Evolutionary conservation across 2,888 invertebrate species (phyloP).

Genomic region (Ennomos fuscantarius): DNA sequence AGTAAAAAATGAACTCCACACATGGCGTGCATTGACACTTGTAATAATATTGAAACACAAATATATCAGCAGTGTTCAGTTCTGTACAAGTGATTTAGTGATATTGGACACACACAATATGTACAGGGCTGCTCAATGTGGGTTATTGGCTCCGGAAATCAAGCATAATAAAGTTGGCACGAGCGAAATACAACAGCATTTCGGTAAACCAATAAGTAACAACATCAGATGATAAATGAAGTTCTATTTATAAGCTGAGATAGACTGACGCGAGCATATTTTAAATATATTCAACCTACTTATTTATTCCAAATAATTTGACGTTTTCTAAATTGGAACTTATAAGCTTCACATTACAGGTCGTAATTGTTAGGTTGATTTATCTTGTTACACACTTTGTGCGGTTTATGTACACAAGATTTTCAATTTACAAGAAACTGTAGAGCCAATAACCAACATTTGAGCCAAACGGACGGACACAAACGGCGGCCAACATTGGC

Average conservation of each 20-base stretch:
- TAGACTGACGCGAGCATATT: not conserved
- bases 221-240: too few species aligned
- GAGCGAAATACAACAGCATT: too few species aligned
- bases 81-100: conserved; percentile 26
- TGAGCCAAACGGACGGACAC: conserved; percentile 47
- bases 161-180: too few species aligned
- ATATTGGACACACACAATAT: conserved; percentile 47
- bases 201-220: too few species aligned
- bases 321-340: too few species aligned
- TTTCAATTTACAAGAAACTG: conserved; percentile 7
- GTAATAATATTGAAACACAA: conserved; percentile 33
- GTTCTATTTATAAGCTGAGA: conserved; percentile 6
- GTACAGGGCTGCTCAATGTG: conserved; percentile 32
- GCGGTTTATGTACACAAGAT: too few species aligned
- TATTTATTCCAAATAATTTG: too few species aligned
- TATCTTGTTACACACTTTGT: too few species aligned
- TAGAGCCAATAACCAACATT: conserved; percentile 47
- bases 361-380: too few species aligned
- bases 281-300: too few species aligned
- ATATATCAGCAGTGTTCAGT: conserved; percentile 18
- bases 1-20: conserved; percentile 22
- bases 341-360: too few species aligned
- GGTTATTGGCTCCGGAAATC: conserved; percentile 38
- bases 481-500: conserved; percentile 47
- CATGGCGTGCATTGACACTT: conserved; percentile 46